Evolutionary conservation across 2,113 vertebrate genomes (phyloP), one percentile per base, ranked within the genome.

Genomic region (Propithecus coquereli): DNA sequence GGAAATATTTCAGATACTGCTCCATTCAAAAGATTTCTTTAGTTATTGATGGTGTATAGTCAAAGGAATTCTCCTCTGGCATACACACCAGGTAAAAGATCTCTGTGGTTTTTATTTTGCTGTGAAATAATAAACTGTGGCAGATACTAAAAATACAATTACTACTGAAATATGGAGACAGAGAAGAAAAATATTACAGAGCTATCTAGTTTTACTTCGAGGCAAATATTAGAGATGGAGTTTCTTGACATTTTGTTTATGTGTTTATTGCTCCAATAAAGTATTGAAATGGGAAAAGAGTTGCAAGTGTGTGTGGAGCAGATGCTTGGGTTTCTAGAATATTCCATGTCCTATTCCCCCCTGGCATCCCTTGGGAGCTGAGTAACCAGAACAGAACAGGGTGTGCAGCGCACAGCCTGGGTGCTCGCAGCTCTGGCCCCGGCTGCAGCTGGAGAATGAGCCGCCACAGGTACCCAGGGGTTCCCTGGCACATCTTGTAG

Each of bases 1-100:
- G 68, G 99, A 99, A 96, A 99, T 99, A 97, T 99, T 99, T 90
- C 98, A 98, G 96, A 99, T 99, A 81, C 98, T 99, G 34, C 99
- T 99, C 99, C 99, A 99, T 32, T 99, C 99, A 87, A 99, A 99
- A 0, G 99, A 99, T 95, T 99, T 99, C 96, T 99, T 99, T 11
- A 99, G 97, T 99, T 99, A 97, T 98, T 99, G 97, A 99, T 99
- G 98, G 98, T 99, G 98, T 99, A 99, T 98, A 99, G 40, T 99
- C 50, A 52, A 52, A 17, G 50, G 99, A 91, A 99, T 99, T 30
- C 99, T 30, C 99, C 99, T 97, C 99, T 99, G 94, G 99, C 99
- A 93, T 99, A 99, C 16, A 99, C 99, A 37, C 99, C 99, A 54
- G 99, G 99, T 25, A 99, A 96, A 70, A 99, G 98, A 95, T 99